Evolutionary conservation across 2,113 vertebrate species (phyloP).

Genomic region (Micromys minutus): DNA sequence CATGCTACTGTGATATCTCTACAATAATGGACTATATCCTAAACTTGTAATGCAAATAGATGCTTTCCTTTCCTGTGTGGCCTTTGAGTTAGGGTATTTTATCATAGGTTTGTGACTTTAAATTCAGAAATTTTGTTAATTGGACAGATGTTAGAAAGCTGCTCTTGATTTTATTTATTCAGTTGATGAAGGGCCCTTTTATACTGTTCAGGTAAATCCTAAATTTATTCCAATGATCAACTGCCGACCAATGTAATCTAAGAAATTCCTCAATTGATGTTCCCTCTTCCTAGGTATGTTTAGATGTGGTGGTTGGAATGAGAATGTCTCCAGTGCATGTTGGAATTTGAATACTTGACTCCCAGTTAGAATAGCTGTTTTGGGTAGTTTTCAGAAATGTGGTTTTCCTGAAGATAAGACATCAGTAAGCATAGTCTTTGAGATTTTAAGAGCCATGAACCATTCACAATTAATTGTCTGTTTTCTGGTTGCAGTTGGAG

Average conservation of each 20-base stretch:
- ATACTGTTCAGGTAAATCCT: neutral
- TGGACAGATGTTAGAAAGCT: neutral
- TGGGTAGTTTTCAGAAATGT: neutral
- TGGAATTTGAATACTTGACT: neutral
- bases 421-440: neutral
- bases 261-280: no score
- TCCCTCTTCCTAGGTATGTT: no score
- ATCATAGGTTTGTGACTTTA: neutral
- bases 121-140: neutral
- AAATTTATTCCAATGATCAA: neutral
- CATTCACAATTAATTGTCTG: neutral
- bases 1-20: neutral
- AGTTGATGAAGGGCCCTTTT: neutral
- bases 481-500: neutral
- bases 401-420: neutral
- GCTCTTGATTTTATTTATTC: neutral
- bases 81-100: neutral
- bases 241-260: no score
- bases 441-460: neutral
- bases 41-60: neutral
- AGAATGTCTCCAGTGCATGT: no score
- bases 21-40: neutral
- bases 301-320: no score
- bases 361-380: neutral
- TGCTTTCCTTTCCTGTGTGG: neutral